Conservation (phyloP, 2,888 invertebrate species). For the Gymnoscelis rufifasciata region DNA sequence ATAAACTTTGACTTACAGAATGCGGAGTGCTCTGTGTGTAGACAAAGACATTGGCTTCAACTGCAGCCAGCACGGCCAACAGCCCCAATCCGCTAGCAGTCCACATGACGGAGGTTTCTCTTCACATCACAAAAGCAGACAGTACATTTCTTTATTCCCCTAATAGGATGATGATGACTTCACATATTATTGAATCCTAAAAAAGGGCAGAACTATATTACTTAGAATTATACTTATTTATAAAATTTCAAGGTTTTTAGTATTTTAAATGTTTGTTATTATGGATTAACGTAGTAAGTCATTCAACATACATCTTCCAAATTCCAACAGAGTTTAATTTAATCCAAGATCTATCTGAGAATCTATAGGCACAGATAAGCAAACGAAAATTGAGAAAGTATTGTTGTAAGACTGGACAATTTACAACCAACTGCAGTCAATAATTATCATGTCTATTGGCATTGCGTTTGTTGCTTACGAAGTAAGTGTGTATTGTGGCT, state of each 20-base stretch:
- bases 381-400: too few relatives aligned
- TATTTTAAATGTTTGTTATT: too few relatives aligned
- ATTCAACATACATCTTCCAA: too few relatives aligned
- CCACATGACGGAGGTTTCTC: constrained; percentile 40
- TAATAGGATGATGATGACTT: constrained; percentile 23
- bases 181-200: constrained; percentile 41
- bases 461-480: constrained; percentile 31
- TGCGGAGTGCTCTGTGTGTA: constrained; percentile 51
- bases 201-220: constrained; percentile 8
- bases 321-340: too few relatives aligned
- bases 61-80: constrained; percentile 43
- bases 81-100: constrained; percentile 39
- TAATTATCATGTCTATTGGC: too few relatives aligned
- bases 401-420: constrained; percentile 8
- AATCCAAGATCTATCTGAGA: too few relatives aligned
- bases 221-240: too few relatives aligned
- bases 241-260: too few relatives aligned
- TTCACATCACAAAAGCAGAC: constrained; percentile 23
- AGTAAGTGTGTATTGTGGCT: constrained; percentile 34
- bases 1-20: constrained; percentile 11
- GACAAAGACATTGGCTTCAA: constrained; percentile 47
- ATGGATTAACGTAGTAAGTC: too few relatives aligned
- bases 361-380: too few relatives aligned
- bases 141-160: constrained; percentile 38
- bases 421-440: constrained; percentile 3